phyloP scores from a whole-genome alignment of 2,888 invertebrate species.

The Yponomeuta malinellus region DNA sequence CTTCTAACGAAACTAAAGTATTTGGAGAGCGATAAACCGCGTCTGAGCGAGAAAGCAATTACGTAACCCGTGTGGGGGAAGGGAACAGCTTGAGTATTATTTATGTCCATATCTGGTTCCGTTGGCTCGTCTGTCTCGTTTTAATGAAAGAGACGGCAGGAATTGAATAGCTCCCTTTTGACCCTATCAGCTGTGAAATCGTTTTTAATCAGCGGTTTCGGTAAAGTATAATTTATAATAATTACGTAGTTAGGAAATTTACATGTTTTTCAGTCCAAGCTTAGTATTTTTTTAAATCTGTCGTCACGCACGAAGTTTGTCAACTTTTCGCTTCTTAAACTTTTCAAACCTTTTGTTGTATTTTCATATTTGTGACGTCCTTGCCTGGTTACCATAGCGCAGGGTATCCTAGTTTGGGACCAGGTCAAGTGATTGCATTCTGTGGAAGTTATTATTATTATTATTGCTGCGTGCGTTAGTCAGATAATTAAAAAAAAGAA shows the following conservation, averaged over 20 bases:
- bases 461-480: too few relatives aligned
- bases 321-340: too few relatives aligned
- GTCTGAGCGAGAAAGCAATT: constrained; percentile 36
- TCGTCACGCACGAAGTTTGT: not conserved
- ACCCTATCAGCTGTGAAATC: constrained; percentile 35
- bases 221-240: not conserved
- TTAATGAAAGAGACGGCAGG: constrained; percentile 48
- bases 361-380: too few relatives aligned
- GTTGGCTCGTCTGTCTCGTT: constrained; percentile 37
- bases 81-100: constrained; percentile 43
- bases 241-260: not conserved
- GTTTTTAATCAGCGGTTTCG: constrained; percentile 24
- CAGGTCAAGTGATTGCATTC: too few relatives aligned
- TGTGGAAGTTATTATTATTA: too few relatives aligned
- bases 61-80: not conserved
- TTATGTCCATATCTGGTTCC: constrained; percentile 69
- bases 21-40: constrained; percentile 62
- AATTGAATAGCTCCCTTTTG: constrained; percentile 36
- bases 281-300: not conserved
- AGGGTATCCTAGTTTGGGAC: too few relatives aligned
- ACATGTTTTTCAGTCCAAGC: not conserved
- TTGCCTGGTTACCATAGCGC: too few relatives aligned
- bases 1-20: constrained; percentile 53
- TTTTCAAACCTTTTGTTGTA: too few relatives aligned
- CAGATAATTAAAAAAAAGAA: not conserved